phyloP scores from a whole-genome alignment of 2,888 invertebrate genomes.

The Clanis bilineata region DNA sequence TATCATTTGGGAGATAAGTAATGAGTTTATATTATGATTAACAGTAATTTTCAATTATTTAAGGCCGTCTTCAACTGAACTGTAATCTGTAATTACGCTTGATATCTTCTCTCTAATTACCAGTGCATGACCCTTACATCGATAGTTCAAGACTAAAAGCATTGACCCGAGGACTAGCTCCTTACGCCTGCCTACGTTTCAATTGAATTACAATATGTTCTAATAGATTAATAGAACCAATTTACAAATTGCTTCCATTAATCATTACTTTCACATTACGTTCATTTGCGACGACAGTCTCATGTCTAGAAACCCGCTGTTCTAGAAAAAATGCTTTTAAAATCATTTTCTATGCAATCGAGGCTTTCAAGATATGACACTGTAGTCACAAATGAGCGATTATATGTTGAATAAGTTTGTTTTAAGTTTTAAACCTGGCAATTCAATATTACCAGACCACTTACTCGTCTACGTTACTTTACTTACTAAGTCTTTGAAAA shows the following conservation, averaged over 20 bases:
- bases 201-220: conserved; percentile 33
- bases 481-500: conserved; percentile 30
- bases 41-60: not conserved
- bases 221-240: conserved; percentile 14
- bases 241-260: conserved; percentile 24
- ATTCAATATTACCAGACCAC: conserved; percentile 8
- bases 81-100: not conserved
- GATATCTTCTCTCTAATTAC: conserved; percentile 35
- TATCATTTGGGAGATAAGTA: too few relatives aligned
- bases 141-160: conserved; percentile 46
- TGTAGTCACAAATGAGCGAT: too few relatives aligned
- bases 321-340: too few relatives aligned
- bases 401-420: conserved; percentile 27
- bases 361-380: too few relatives aligned
- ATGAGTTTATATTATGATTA: too few relatives aligned
- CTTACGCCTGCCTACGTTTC: conserved; percentile 31
- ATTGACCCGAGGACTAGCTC: conserved; percentile 39
- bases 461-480: too few relatives aligned
- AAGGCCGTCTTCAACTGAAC: not conserved
- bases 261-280: conserved; percentile 23
- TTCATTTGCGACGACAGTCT: too few relatives aligned
- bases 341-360: too few relatives aligned
- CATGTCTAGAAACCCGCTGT: too few relatives aligned
- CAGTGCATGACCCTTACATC: conserved; percentile 47
- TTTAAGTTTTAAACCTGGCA: conserved; percentile 28